phyloP scores from a whole-genome alignment of 2,888 invertebrate genomes.

The Lasioglossum malachurum region DNA sequence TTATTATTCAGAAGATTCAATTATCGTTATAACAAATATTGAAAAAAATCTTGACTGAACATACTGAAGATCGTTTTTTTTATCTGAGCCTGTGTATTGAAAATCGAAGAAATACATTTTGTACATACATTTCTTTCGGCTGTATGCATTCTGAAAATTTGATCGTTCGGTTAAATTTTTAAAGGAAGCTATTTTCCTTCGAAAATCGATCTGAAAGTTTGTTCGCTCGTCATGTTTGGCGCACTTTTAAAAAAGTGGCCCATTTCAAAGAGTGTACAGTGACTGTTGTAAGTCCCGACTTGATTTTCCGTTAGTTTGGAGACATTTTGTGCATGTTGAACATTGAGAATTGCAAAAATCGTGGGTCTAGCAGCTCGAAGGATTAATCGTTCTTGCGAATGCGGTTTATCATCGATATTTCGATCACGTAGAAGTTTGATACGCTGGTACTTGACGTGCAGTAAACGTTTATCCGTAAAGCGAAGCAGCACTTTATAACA shows the following conservation, averaged over 20 bases:
- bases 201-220: no score
- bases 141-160: no score
- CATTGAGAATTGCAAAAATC: not conserved
- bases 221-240: no score
- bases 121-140: no score
- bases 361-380: not conserved
- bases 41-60: no score
- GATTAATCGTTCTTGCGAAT: conserved; percentile 35
- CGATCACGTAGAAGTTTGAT: conserved; percentile 14
- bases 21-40: not conserved
- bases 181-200: no score
- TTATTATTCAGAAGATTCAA: not conserved
- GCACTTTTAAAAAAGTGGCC: not conserved
- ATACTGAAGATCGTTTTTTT: no score
- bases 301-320: not conserved
- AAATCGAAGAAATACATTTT: no score
- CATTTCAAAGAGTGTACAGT: not conserved
- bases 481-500: conserved; percentile 35
- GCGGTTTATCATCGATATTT: conserved; percentile 37
- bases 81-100: no score
- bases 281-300: not conserved
- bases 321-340: not conserved
- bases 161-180: no score
- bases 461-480: conserved; percentile 31
- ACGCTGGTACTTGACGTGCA: conserved; percentile 13